Evolutionary conservation across 1,140 invertebrate genomes (phyloP).

Genomic region (Vollenhovia emeryi): DNA sequence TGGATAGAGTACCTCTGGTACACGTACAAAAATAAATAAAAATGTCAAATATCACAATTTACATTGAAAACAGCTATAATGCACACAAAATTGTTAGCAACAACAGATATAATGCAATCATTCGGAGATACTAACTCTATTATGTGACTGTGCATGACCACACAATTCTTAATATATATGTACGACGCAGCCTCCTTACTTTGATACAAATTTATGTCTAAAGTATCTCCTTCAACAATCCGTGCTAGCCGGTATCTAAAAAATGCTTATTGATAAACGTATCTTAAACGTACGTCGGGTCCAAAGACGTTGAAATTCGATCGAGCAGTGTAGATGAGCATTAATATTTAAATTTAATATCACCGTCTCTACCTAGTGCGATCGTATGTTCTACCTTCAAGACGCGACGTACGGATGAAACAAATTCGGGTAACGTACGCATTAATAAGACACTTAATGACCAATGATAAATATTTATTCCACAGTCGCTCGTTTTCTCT

Average conservation of each 20-base stretch:
- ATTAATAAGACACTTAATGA: conserved; percentile 20
- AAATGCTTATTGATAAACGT: conserved; percentile 28
- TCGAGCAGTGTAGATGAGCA: neutral
- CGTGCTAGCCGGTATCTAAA: conserved; percentile 67
- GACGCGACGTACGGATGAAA: conserved; percentile 1
- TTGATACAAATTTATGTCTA: conserved; percentile 59
- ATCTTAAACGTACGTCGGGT: conserved; percentile 8
- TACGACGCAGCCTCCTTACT: conserved; percentile 57
- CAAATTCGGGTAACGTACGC: neutral
- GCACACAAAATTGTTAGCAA: neutral
- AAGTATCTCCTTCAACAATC: conserved; percentile 43
- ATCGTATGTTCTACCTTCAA: neutral
- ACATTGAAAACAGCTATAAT: neutral
- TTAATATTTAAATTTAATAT: conserved; percentile 4
- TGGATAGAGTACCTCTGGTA: neutral
- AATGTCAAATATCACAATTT: neutral
- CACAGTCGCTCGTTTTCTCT: neutral
- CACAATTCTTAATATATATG: conserved; percentile 57
- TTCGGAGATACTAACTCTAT: conserved; percentile 72
- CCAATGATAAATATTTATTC: conserved; percentile 50
- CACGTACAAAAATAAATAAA: neutral
- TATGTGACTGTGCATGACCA: conserved; percentile 63
- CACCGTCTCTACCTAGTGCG: neutral
- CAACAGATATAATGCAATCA: neutral
- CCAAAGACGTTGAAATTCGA: neutral